Conservation (phyloP, 2,888 invertebrate species). For the Phalangium opilio region DNA sequence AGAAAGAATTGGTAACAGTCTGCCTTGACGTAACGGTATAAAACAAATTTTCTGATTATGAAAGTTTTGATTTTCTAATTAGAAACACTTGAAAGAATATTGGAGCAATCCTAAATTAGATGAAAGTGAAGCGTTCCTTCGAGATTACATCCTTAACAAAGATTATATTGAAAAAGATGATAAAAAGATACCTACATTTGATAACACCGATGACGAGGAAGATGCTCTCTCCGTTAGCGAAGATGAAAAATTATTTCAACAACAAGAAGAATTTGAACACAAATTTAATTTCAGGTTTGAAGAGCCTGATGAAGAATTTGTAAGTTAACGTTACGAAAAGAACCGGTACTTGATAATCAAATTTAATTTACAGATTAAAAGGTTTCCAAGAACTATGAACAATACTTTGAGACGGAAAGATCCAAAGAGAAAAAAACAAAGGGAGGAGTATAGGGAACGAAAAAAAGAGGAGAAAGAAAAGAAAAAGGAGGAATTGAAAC, state of each 20-base stretch:
- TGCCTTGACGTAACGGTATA: no score
- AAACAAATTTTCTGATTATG: no score
- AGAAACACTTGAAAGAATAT: constrained; percentile 56
- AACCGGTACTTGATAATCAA: no score
- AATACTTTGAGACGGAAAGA: constrained; percentile 65
- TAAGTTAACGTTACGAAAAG: constrained; percentile 9
- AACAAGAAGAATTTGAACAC: constrained; percentile 78
- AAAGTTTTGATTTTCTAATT: neutral
- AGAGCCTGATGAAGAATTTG: constrained; percentile 54
- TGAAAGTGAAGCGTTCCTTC: constrained; percentile 69
- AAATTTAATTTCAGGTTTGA: constrained; percentile 94
- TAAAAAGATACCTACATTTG: constrained; percentile 4
- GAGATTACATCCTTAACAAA: constrained; percentile 82
- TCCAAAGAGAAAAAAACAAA: constrained; percentile 57
- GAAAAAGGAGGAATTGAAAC: constrained; percentile 71
- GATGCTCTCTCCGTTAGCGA: constrained; percentile 43
- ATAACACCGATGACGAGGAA: constrained; percentile 46
- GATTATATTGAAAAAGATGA: constrained; percentile 36
- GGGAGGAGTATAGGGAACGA: constrained; percentile 54
- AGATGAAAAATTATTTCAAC: constrained; percentile 60
- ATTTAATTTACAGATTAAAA: constrained; percentile 11
- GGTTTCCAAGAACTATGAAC: constrained; percentile 77
- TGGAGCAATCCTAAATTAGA: constrained; percentile 72
- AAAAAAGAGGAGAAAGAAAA: constrained; percentile 57
- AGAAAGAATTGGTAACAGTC: constrained; percentile 41